phyloP scores from a whole-genome alignment of 1,140 invertebrate species.

The Probaryconus sp. region DNA sequence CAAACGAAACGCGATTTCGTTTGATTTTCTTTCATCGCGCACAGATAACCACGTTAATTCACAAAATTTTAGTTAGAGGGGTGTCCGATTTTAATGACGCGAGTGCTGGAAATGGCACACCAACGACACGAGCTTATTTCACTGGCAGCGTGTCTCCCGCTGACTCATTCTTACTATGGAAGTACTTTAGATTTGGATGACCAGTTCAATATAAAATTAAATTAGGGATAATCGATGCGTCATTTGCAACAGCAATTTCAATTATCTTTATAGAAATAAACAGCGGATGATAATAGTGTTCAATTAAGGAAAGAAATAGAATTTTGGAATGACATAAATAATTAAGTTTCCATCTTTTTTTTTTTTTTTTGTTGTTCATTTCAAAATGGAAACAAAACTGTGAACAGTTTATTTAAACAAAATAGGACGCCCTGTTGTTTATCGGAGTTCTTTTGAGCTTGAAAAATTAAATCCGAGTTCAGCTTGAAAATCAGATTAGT shows the following conservation, averaged over 20 bases:
- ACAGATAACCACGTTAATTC: conserved; percentile 61
- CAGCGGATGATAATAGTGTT: too few relatives aligned
- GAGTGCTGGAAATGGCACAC: conserved; percentile 67
- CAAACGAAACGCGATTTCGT: conserved; percentile 36
- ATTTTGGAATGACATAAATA: too few relatives aligned
- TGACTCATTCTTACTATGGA: conserved; percentile 60
- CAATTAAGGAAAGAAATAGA: too few relatives aligned
- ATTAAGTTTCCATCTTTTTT: too few relatives aligned
- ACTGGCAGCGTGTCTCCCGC: conserved; percentile 18
- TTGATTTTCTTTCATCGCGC: conserved; percentile 61
- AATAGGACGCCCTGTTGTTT: conserved; percentile 11
- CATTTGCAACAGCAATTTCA: conserved; percentile 6
- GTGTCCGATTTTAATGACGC: conserved; percentile 74
- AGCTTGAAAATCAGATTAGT: conserved; percentile 67
- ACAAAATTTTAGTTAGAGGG: conserved; percentile 50
- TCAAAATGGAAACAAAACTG: too few relatives aligned
- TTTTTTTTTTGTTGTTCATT: too few relatives aligned
- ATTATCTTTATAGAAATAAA: not conserved
- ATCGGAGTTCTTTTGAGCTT: conserved; percentile 39
- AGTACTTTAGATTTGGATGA: conserved; percentile 16
- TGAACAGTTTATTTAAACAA: conserved; percentile 31
- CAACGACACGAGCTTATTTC: conserved; percentile 68
- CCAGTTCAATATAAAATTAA: conserved; percentile 6
- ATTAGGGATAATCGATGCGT: conserved; percentile 11
- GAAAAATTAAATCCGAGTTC: conserved; percentile 59